Evolutionary conservation across 2,888 invertebrate genomes (phyloP), one percentile per base, ranked within the genome.

Genomic region (Brenthis hecate): DNA sequence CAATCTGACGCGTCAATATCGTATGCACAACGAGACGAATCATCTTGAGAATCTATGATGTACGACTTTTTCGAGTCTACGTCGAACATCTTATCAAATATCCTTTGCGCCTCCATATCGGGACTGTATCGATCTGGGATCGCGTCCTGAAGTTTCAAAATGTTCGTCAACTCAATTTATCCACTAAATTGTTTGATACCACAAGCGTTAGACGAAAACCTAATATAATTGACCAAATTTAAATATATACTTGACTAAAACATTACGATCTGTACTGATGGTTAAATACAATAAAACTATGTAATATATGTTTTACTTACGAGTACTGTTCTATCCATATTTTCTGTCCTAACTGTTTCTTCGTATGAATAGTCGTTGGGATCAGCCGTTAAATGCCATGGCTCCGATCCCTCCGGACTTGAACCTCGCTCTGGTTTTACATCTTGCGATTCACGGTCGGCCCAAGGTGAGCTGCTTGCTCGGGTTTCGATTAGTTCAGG

Each of bases 71-170:
- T 93, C 81, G 89, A 84, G 80, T 93, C 92, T 76, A 91, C 89
- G 84, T 93, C 93, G 87, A 93, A 93, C 93, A 93, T 93, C 91
- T 93, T 93, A 91, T 93, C 93, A 88, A 93, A 93, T 78, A 93
- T 92, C 89, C 92, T 87, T 86, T 93, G 92, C 80, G 92, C 92
- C 84, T 93, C 92, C 88, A 92, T 87, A 88, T 93, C 93, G 83
- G 93, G 93, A 88, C 93, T 93, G 92, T 93, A 93, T 82, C 92
- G 89, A 89, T 92, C 93, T 84, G 88, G 90, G 83, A 93, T 89
- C 82, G 90, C 84, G 75, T 89, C 92, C 92, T 92, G 92, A 83
- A 89, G 91, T 87, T 85, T 86, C 85, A 91, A 90, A 92, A 91
- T 81, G 81, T 84, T 82, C 78, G 82, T 87, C 83, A 88, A 84